Conservation (phyloP, 2,888 invertebrate species). For the Stenolophus ochropezus region DNA sequence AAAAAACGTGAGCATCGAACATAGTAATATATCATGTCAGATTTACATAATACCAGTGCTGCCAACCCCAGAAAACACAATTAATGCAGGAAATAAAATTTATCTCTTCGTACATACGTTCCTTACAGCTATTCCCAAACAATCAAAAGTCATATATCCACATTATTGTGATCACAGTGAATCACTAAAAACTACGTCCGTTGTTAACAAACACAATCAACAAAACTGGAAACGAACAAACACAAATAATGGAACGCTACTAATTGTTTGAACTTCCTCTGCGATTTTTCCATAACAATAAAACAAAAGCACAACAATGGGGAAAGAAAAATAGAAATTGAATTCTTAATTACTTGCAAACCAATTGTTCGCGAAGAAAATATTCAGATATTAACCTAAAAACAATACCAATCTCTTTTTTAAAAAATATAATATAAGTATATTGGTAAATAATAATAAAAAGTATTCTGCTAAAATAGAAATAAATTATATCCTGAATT, state of each 20-base stretch:
- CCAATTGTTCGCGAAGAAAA: not conserved
- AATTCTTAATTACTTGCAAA: conserved; percentile 1
- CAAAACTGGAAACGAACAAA: not conserved
- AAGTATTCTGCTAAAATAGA: not conserved
- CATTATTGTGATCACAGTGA: not conserved
- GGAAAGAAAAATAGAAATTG: conserved; percentile 27
- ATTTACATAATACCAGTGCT: not conserved
- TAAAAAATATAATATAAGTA: too few relatives aligned
- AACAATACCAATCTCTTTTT: not conserved
- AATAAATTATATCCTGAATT: not conserved
- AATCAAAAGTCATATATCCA: not conserved
- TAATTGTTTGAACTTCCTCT: conserved; percentile 18
- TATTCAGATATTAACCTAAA: conserved; percentile 14
- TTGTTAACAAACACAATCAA: not conserved
- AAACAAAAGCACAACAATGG: conserved; percentile 11
- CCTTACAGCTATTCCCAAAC: not conserved
- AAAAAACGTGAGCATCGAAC: too few relatives aligned
- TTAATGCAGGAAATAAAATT: not conserved
- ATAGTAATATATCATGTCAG: not conserved
- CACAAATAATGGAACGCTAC: not conserved
- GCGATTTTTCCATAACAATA: conserved; percentile 17
- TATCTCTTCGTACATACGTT: not conserved
- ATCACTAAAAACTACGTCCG: not conserved
- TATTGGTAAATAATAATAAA: not conserved
- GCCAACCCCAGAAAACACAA: not conserved